Percentiles rank a stretch among this genome's conserved stretches.
Conservation (phyloP, 2,888 invertebrate species). For the Apantesis nais region DNA sequence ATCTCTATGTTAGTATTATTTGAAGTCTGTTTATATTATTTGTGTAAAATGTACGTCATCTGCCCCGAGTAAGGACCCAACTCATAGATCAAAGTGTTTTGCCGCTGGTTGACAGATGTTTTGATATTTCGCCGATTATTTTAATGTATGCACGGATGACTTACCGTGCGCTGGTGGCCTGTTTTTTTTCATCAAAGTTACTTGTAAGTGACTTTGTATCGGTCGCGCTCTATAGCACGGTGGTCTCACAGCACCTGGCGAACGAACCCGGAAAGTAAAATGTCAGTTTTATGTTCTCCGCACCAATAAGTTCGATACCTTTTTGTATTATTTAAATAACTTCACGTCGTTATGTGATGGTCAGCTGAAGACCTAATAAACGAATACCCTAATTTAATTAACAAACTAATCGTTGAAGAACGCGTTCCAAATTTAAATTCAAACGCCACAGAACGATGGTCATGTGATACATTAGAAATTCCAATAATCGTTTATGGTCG, state of each 20-base stretch:
- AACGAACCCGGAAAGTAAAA: slow-evolving; percentile 74
- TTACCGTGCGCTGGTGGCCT: slow-evolving; percentile 75
- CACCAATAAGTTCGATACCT: slow-evolving; percentile 42
- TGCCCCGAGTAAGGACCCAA: slow-evolving; percentile 20
- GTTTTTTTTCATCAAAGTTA: slow-evolving; percentile 74
- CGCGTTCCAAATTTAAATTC: slow-evolving; percentile 60
- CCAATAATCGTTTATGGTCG: slow-evolving; percentile 72
- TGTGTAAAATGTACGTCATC: slow-evolving; percentile 46
- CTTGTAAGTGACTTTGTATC: slow-evolving; percentile 80
- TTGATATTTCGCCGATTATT: slow-evolving; percentile 78
- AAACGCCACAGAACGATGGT: slow-evolving; percentile 50
- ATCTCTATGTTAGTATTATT: no score
- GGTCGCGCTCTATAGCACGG: slow-evolving; percentile 64
- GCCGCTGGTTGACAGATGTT: slow-evolving; percentile 80
- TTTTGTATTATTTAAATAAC: slow-evolving; percentile 32
- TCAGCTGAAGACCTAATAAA: slow-evolving; percentile 41
- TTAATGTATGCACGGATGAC: slow-evolving; percentile 79
- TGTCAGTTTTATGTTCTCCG: slow-evolving; percentile 68
- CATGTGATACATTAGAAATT: slow-evolving; percentile 68
- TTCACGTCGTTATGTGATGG: slow-evolving; percentile 32
- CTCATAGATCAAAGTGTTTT: slow-evolving; percentile 72
- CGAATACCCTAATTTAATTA: slow-evolving; percentile 56
- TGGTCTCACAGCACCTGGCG: slow-evolving; percentile 70
- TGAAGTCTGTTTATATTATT: no score
- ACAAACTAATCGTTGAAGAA: slow-evolving; percentile 52